Percentiles rank a stretch among this genome's conserved stretches.
Conservation (phyloP, 53 echinoderm and acorn worm genomes). For the Zoroaster sp. region DNA sequence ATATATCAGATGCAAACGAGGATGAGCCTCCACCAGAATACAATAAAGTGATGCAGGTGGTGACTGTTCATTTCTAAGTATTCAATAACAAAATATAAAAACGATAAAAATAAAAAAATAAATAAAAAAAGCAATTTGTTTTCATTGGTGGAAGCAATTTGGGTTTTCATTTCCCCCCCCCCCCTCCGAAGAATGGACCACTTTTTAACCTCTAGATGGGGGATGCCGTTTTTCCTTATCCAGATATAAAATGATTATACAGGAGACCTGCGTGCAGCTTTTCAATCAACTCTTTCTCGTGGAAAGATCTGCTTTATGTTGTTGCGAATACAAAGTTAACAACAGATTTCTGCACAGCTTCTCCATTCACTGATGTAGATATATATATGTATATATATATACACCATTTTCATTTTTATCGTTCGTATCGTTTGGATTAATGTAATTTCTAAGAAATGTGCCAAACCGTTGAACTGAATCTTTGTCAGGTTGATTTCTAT, state of each 20-base stretch:
- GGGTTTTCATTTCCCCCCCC: background rate
- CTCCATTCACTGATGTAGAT: background rate
- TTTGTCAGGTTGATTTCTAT: too few relatives aligned
- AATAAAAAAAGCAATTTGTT: too few relatives aligned
- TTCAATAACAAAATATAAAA: background rate
- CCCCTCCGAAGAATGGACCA: background rate
- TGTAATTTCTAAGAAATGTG: too few relatives aligned
- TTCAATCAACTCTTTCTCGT: too few relatives aligned
- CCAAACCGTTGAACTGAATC: too few relatives aligned
- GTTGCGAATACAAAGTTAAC: too few relatives aligned
- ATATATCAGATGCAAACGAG: constrained; percentile 74
- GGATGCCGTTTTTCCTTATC: background rate
- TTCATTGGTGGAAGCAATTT: background rate
- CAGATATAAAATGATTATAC: background rate
- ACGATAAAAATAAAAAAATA: too few relatives aligned
- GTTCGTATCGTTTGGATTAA: too few relatives aligned
- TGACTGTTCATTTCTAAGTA: constrained; percentile 43
- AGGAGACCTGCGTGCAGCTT: too few relatives aligned
- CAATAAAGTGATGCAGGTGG: constrained; percentile 86
- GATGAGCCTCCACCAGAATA: constrained; percentile 88
- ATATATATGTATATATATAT: background rate
- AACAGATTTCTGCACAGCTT: background rate
- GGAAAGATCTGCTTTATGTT: too few relatives aligned
- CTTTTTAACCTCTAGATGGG: background rate
- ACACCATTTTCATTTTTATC: background rate